A percentile compares a stretch with the other conserved stretches of the same genome.
phyloP scores from a whole-genome alignment of 2,113 vertebrate genomes.

The Xyliphius kryptos region DNA sequence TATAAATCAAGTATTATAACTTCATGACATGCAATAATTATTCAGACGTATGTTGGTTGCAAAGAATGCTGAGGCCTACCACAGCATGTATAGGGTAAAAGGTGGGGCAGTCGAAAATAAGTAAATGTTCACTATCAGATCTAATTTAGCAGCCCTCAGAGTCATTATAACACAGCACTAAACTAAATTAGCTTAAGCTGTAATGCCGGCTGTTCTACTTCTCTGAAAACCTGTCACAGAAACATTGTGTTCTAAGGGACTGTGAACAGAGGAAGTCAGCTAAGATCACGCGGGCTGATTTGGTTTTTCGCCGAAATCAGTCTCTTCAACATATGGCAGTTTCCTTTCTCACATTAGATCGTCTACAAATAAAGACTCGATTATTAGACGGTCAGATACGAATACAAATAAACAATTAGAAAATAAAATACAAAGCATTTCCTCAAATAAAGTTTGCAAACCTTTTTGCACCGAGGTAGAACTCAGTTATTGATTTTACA shows the following conservation, averaged over 20 bases:
- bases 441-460: neutral
- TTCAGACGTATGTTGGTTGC: too few relatives aligned
- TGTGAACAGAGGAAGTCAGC: conserved; percentile 64
- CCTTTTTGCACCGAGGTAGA: neutral
- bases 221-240: conserved; percentile 41
- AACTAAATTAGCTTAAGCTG: neutral
- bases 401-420: too few relatives aligned
- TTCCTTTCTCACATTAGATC: conserved; percentile 44
- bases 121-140: too few relatives aligned
- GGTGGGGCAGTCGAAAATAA: too few relatives aligned
- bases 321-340: conserved; percentile 38
- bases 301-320: conserved; percentile 77
- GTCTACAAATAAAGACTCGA: neutral
- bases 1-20: too few relatives aligned
- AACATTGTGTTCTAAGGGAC: conserved; percentile 59
- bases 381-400: too few relatives aligned
- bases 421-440: neutral
- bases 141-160: too few relatives aligned
- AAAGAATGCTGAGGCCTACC: too few relatives aligned
- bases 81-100: too few relatives aligned
- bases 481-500: neutral
- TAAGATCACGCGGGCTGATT: conserved; percentile 54
- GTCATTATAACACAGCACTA: neutral
- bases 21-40: too few relatives aligned
- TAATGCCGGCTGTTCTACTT: conserved; percentile 1